Evolutionary conservation across 2,797 vertebrate species (phyloP), one percentile per base, ranked within the genome.

Genomic region (Sebastes jordani): DNA sequence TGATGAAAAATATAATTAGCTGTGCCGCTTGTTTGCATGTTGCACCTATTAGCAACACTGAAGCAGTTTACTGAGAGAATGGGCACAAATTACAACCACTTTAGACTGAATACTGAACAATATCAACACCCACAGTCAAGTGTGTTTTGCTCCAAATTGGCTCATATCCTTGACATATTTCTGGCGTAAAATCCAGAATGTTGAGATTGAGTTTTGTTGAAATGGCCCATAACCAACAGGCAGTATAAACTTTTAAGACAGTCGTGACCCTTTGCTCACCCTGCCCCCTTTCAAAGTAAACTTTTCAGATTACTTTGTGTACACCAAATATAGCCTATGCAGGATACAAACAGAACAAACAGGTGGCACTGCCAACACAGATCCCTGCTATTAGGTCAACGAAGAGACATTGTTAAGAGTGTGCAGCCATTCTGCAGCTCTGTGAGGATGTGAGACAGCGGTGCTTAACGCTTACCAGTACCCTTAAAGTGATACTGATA

Each of bases 1-100:
- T 23, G 60, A 68, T 38, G 55, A 59, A 80, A 74, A 77, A 29
- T 0, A 64, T 67, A 61, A 71, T 85, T 22, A 54, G 16, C 27
- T 61, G n/a, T 34, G 49, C 36, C 29, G 59, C 70, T 77, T 82
- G 64, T 73, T 69, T 81, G 27, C 29, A 70, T 70, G n/a, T 71
- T 36, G n/a, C 59, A 64, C 32, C 5, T 49, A 32, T 75, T 34
- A 69, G 42, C 23, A 68, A 68, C 65, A 11, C 20, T n/a, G 25
- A 66, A 69, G 3, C 32, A 54, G 30, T 49, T 49, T 30, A 62
- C 16, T n/a, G 22, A 18, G 22, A 69, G 36, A 74, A 23, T 38
- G 27, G 18, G 46, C 58, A 16, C 61, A 29, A 34, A 76, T 52
- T 54, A 7, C 62, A 71, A n/a, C 34, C 64, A 23, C 32, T 62